Conservation (phyloP, 2,797 vertebrate species). For the Bovichtus variegatus region DNA sequence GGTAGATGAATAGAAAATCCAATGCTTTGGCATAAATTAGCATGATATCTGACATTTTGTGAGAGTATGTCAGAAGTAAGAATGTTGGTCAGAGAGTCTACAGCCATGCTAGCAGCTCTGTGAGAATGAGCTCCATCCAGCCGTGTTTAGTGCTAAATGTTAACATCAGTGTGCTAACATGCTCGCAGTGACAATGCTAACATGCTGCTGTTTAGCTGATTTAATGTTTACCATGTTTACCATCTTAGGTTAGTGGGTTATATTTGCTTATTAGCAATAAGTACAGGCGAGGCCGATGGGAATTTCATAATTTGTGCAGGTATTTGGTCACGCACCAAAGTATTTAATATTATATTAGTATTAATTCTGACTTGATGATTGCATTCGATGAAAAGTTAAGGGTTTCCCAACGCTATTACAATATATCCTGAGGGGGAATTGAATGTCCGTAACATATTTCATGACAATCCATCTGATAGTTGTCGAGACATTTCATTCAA, state of each 20-base stretch:
- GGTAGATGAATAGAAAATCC: slow-evolving; percentile 26
- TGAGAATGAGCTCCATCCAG: neutral
- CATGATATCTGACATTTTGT: slow-evolving; percentile 35
- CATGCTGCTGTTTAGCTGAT: neutral
- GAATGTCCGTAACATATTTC: slow-evolving; percentile 3
- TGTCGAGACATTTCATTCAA: neutral
- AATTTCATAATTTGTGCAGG: neutral
- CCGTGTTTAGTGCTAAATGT: neutral
- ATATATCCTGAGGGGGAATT: neutral
- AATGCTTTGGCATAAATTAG: slow-evolving; percentile 28
- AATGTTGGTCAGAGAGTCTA: neutral
- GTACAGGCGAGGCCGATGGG: neutral
- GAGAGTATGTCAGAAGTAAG: slow-evolving; percentile 4
- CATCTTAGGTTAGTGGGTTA: neutral
- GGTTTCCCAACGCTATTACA: neutral
- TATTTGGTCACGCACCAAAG: neutral
- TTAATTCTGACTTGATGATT: neutral
- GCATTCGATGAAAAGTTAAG: neutral
- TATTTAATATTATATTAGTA: no score
- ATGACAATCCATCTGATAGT: neutral
- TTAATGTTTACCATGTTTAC: neutral
- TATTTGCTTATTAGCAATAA: neutral
- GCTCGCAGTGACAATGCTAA: neutral
- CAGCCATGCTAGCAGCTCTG: neutral
- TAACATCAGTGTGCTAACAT: neutral